phyloP scores from a whole-genome alignment of 2,113 vertebrate species.

The Psephotus haematonotus region DNA sequence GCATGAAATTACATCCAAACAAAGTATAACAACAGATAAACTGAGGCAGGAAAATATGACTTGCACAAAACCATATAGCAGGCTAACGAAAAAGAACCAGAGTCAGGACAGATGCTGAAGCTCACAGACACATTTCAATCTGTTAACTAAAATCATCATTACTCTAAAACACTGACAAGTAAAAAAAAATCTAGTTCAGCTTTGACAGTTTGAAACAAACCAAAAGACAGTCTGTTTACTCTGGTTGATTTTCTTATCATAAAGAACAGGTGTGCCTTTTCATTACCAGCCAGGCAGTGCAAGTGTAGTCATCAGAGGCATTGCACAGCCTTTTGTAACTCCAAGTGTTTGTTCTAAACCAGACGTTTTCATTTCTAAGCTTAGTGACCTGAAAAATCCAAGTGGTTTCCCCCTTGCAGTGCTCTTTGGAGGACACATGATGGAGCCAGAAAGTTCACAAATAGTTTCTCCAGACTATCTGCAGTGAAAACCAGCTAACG shows the following conservation, averaged over 20 bases:
- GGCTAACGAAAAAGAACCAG: neutral
- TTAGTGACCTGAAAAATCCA: neutral
- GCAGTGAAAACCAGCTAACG: neutral
- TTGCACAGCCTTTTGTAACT: neutral
- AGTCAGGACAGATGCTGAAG: neutral
- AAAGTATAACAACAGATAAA: neutral
- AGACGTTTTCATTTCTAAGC: neutral
- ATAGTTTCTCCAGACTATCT: neutral
- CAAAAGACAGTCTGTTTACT: neutral
- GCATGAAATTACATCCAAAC: neutral
- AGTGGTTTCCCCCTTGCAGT: constrained; percentile 4
- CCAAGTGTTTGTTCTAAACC: neutral
- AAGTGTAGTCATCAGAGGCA: neutral
- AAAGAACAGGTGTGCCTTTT: neutral
- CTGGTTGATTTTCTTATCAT: neutral
- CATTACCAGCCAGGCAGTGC: neutral
- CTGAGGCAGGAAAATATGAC: neutral
- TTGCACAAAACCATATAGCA: neutral
- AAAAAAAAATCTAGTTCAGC: neutral
- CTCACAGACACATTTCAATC: neutral
- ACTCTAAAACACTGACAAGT: neutral
- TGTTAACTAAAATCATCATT: neutral
- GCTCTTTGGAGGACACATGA: constrained; percentile 29
- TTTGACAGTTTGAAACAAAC: neutral
- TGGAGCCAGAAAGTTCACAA: constrained; percentile 62